Percentiles rank a stretch among this genome's conserved stretches.
Evolutionary conservation across 2,888 invertebrate species (phyloP).

Genomic region (Tholera decimalis): DNA sequence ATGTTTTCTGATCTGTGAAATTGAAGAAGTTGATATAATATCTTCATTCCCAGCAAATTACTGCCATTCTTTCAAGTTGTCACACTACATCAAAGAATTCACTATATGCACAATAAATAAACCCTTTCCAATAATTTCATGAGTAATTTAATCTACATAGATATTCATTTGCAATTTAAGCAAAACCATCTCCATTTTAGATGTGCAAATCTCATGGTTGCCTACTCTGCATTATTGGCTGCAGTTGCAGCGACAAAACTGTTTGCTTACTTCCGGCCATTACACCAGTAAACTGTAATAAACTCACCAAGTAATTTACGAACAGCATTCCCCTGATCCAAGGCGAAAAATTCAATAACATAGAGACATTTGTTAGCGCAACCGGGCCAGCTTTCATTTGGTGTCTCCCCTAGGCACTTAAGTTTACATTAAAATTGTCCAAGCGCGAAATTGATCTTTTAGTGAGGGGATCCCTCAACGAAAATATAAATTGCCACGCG

Average conservation of each 20-base stretch:
- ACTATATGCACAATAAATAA: too few species aligned
- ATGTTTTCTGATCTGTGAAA: constrained; percentile 8
- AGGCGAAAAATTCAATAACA: constrained; percentile 85
- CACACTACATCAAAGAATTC: too few species aligned
- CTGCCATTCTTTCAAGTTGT: background rate
- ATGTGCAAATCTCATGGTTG: background rate
- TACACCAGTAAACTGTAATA: constrained; percentile 52
- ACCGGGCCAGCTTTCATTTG: constrained; percentile 86
- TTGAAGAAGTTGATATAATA: constrained; percentile 5
- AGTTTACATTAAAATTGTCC: constrained; percentile 90
- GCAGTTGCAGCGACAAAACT: constrained; percentile 15
- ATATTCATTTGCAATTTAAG: background rate
- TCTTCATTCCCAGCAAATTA: background rate
- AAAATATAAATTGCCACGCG: constrained; percentile 87
- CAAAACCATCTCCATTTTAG: background rate
- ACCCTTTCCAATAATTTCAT: background rate
- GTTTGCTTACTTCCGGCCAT: constrained; percentile 38
- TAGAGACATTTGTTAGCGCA: constrained; percentile 85
- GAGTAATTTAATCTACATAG: background rate
- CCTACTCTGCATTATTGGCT: background rate
- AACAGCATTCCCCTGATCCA: constrained; percentile 70
- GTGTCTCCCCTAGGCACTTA: constrained; percentile 87
- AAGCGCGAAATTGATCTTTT: constrained; percentile 91
- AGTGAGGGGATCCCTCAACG: constrained; percentile 86
- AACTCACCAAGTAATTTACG: constrained; percentile 62